Percentiles rank a stretch among this genome's conserved stretches.
Evolutionary conservation across 2,888 invertebrate genomes (phyloP).

Genomic region (Aradus depressus): DNA sequence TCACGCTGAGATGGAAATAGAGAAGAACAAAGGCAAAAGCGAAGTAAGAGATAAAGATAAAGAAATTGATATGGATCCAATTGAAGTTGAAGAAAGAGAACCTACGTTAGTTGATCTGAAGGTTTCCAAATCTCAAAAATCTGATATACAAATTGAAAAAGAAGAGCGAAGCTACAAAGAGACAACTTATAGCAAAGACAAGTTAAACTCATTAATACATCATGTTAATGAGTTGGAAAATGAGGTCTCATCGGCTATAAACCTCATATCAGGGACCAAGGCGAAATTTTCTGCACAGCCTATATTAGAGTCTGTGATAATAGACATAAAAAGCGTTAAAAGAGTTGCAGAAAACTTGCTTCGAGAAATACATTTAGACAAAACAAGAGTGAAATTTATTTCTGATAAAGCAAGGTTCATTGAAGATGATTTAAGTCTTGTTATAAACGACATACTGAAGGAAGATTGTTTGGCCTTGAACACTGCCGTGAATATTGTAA

Average conservation of each 20-base stretch:
- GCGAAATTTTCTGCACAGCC: constrained; percentile 9
- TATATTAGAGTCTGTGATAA: constrained; percentile 8
- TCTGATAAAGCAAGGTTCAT: constrained; percentile 11
- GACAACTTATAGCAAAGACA: background rate
- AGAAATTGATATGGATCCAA: background rate
- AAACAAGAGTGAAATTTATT: constrained; percentile 10
- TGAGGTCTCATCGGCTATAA: constrained; percentile 1
- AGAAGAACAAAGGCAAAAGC: background rate
- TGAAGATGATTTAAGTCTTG: constrained; percentile 8
- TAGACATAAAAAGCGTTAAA: constrained; percentile 9
- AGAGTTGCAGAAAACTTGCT: constrained; percentile 11
- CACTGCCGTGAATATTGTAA: background rate
- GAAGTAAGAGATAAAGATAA: background rate
- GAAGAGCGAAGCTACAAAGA: background rate
- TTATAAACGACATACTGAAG: constrained; percentile 5
- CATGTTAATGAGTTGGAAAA: constrained; percentile 4
- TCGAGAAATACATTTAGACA: constrained; percentile 7
- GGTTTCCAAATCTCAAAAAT: background rate
- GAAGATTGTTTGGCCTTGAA: background rate
- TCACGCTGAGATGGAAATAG: background rate
- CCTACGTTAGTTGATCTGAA: background rate
- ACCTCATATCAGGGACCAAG: background rate
- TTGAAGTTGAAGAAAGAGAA: background rate
- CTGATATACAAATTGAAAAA: background rate
- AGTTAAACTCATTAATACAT: background rate